Conservation (phyloP, 2,113 vertebrate genomes). For the Romanogobio albipinnatus region DNA sequence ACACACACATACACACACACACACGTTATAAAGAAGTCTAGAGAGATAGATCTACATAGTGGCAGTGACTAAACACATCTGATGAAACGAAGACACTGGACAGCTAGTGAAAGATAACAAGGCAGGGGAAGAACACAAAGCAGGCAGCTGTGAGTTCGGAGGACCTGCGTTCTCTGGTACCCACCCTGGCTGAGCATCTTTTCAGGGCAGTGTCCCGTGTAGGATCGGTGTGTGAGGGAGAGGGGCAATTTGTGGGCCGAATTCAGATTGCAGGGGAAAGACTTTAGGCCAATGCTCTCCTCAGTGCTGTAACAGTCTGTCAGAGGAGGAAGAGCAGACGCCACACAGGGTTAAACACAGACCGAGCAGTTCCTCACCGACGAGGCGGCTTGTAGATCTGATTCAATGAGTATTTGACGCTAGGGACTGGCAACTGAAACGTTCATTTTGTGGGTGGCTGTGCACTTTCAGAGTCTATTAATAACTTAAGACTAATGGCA, state of each 20-base stretch:
- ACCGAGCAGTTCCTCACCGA: constrained; percentile 7
- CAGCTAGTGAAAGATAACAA: constrained; percentile 3
- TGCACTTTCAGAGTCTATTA: constrained; percentile 1
- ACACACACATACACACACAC: background rate
- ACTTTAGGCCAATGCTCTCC: constrained; percentile 76
- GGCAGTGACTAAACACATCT: background rate
- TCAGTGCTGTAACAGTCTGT: constrained; percentile 81
- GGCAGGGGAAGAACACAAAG: constrained; percentile 1
- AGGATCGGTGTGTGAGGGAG: constrained; percentile 71
- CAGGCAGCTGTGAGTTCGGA: background rate
- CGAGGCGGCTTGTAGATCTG: constrained; percentile 4
- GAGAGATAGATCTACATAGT: background rate
- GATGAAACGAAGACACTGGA: background rate
- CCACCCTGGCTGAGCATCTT: constrained; percentile 70
- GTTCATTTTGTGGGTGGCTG: background rate
- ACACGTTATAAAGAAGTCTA: background rate
- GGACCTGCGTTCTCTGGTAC: constrained; percentile 48
- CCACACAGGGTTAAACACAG: constrained; percentile 45
- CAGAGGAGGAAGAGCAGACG: constrained; percentile 63
- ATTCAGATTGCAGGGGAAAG: constrained; percentile 73
- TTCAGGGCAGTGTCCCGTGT: constrained; percentile 68
- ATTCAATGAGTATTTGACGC: background rate
- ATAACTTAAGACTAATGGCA: background rate
- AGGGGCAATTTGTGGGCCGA: constrained; percentile 72
- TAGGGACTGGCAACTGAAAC: background rate